phyloP scores from a whole-genome alignment of 2,797 vertebrate genomes.

The Euphonia xanthogaster region DNA sequence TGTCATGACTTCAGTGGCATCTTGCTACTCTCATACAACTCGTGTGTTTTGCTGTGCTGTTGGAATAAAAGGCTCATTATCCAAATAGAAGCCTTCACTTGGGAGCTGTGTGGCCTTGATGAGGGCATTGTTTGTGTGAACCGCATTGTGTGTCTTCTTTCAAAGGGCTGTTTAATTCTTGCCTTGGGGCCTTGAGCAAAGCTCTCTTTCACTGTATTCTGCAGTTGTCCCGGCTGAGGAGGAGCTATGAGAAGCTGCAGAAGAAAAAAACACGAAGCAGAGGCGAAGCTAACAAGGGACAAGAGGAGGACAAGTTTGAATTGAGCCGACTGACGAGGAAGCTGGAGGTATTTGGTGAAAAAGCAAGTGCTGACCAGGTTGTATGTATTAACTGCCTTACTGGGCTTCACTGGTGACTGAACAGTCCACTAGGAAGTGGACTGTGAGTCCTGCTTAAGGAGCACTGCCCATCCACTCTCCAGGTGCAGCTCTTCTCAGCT shows the following conservation, averaged over 20 bases:
- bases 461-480: neutral
- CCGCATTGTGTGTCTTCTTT: neutral
- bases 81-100: neutral
- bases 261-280: conserved; percentile 80
- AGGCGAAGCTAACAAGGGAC: conserved; percentile 71
- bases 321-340: conserved; percentile 78
- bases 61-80: neutral
- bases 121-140: conserved; percentile 2
- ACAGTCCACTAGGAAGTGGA: neutral
- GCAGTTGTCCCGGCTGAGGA: conserved; percentile 87
- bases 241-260: conserved; percentile 91
- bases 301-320: conserved; percentile 78
- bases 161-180: neutral
- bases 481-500: neutral
- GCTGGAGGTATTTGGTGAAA: conserved; percentile 78
- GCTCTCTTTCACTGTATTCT: conserved; percentile 28
- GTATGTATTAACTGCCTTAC: neutral
- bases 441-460: neutral
- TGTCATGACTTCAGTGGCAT: neutral
- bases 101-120: neutral
- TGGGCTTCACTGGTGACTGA: neutral
- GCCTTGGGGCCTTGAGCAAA: neutral
- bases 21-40: neutral
- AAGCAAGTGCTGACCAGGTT: neutral
- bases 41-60: neutral